A percentile compares a stretch with the other conserved stretches of the same genome.
Conservation (phyloP, 2,797 vertebrate genomes). For the Oophaga sylvatica region DNA sequence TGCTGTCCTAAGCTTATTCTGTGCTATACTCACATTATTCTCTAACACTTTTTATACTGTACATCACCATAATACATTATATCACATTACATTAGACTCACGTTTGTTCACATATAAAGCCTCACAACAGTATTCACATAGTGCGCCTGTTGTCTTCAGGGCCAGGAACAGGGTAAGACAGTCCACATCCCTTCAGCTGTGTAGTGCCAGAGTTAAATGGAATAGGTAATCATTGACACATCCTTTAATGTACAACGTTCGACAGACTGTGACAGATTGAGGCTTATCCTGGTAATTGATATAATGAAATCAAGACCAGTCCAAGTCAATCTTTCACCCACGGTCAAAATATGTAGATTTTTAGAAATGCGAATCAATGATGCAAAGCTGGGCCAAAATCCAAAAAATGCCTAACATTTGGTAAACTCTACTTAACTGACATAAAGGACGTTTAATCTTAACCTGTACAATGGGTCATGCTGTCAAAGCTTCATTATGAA, state of each 20-base stretch:
- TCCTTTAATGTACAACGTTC: slow-evolving; percentile 15
- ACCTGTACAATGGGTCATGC: slow-evolving; percentile 36
- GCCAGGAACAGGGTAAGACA: too few relatives aligned
- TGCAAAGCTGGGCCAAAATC: slow-evolving; percentile 32
- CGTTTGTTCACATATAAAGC: too few relatives aligned
- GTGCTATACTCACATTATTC: too few relatives aligned
- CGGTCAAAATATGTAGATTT: not conserved
- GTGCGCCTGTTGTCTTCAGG: too few relatives aligned
- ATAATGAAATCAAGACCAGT: slow-evolving; percentile 25
- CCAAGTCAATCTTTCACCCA: slow-evolving; percentile 12
- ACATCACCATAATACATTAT: too few relatives aligned
- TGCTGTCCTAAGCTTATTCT: too few relatives aligned
- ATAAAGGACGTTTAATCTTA: slow-evolving; percentile 22
- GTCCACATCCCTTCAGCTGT: not conserved
- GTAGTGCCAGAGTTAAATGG: slow-evolving; percentile 9
- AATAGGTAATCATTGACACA: slow-evolving; percentile 9
- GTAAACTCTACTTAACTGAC: slow-evolving; percentile 26
- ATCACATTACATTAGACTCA: too few relatives aligned
- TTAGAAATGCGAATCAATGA: slow-evolving; percentile 28
- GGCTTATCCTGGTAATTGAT: slow-evolving; percentile 17
- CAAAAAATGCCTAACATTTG: slow-evolving; percentile 36
- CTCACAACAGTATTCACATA: too few relatives aligned
- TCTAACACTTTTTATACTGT: too few relatives aligned
- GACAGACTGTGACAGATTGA: slow-evolving; percentile 6
- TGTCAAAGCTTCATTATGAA: slow-evolving; percentile 39